Base-by-base conservation (phyloP, 2,113 vertebrate species). In the Balaeniceps rex region DNA sequence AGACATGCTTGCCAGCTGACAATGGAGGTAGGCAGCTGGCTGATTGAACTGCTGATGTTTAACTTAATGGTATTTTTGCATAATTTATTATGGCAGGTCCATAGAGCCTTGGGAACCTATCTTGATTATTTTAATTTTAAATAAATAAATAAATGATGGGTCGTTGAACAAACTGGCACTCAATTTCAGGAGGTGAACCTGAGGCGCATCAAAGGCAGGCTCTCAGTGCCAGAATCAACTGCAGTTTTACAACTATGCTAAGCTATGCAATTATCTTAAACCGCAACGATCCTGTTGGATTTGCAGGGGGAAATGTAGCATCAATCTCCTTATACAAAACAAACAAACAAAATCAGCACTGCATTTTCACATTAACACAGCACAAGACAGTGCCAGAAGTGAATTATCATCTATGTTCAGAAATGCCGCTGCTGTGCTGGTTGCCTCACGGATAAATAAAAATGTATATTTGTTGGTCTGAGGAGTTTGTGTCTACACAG, bases 111-210 rank as follows among this genome's bases (percentile, higher is more conserved):
- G 40, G 81, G 58, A 93, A 78, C 34, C 0, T 0, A 83, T 83
- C 51, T 64, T 81, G 63, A 86, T 81, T 46, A 28, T 90, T 90
- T 97, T 64, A 66, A 55, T 86, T n/a, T 54, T 75, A 91, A 95
- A 83, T 81, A 94, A 96, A 92, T 92, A 94, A 93, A 96, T 90
- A 94, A 87, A 34, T 71, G 34, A 84, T 29, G 46, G 36, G 87
- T 58, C 0, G 0, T 51, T 46, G 23, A 55, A 79, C 77, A 83
- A 90, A 90, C 69, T 64, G 68, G n/a, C 70, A 68, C 22, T 87
- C 66, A 21, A 10, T 95, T 96, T 72, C 66, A 90, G 63, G 34
- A 82, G 83, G n/a, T 77, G 94, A 97, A 93, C 60, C 90, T 68
- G 40, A 49, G 44, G 22, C 21, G 66, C 68, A 91, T 76, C 69